Percentiles rank a stretch among this genome's conserved stretches.
phyloP scores from a whole-genome alignment of 2,113 vertebrate species.

The Plecturocebus donacophilus region DNA sequence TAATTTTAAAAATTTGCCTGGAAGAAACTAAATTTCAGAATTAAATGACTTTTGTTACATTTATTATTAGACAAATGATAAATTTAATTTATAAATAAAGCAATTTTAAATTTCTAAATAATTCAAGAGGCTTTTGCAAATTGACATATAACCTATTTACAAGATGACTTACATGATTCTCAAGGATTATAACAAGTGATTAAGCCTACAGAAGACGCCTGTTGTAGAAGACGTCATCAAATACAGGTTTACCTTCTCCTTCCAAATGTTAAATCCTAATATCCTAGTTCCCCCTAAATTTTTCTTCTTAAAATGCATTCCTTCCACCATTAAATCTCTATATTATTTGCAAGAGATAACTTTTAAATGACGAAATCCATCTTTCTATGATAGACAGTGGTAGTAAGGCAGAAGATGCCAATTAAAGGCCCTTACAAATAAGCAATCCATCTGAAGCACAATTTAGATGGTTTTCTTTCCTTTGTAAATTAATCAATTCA shows the following conservation, averaged over 20 bases:
- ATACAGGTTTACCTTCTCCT: not conserved
- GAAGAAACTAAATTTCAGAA: slow-evolving; percentile 31
- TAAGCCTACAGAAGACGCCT: not conserved
- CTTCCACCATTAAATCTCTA: not conserved
- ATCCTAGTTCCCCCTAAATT: not conserved
- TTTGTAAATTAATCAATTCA: not conserved
- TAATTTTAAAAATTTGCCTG: slow-evolving; percentile 6
- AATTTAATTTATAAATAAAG: slow-evolving; percentile 1
- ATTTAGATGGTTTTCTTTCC: not conserved
- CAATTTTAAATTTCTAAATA: not conserved
- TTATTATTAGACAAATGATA: not conserved
- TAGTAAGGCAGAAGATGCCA: not conserved
- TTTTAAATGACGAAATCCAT: not conserved
- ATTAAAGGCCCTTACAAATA: not conserved
- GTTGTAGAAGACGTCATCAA: not conserved
- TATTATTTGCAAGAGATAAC: not conserved
- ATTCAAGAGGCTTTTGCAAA: not conserved
- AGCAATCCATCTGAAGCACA: not conserved
- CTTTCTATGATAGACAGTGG: not conserved
- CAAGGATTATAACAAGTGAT: not conserved
- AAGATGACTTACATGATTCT: slow-evolving; percentile 1
- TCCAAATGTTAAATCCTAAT: slow-evolving; percentile 40
- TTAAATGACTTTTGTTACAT: not conserved
- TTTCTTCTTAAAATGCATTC: not conserved
- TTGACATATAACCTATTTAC: not conserved